Percentiles rank a stretch among this genome's conserved stretches.
Conservation (phyloP, 2,113 vertebrate genomes). For the Fregetta grallaria region DNA sequence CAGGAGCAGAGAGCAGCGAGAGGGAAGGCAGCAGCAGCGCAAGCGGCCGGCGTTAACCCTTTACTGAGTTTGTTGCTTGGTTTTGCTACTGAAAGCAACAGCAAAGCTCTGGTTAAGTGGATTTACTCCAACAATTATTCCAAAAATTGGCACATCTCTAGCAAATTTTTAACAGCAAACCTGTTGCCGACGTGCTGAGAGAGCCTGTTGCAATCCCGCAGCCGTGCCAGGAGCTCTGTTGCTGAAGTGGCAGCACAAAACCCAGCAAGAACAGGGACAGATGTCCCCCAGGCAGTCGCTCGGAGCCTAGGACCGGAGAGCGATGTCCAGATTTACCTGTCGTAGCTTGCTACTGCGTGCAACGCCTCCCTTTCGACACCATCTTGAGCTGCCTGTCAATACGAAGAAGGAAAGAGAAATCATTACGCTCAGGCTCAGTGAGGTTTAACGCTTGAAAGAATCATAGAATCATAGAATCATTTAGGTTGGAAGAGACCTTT, state of each 20-base stretch:
- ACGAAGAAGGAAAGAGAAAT: not conserved
- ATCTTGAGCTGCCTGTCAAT: not conserved
- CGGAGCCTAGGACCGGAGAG: fast-evolving
- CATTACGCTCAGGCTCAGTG: fast-evolving
- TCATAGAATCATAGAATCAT: too few relatives aligned
- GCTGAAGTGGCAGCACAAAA: not conserved
- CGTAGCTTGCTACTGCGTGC: fast-evolving
- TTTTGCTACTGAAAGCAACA: fast-evolving
- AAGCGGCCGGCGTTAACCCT: not conserved
- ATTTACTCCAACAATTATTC: too few relatives aligned
- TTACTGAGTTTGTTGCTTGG: not conserved
- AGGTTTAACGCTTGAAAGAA: not conserved
- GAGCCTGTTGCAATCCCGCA: not conserved
- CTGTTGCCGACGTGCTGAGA: fast-evolving
- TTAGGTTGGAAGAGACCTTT: too few relatives aligned
- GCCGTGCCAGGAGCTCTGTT: not conserved
- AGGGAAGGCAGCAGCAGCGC: not conserved
- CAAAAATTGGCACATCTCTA: fast-evolving
- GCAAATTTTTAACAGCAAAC: not conserved
- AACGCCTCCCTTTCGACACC: not conserved
- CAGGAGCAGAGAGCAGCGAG: not conserved
- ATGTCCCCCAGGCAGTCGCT: fast-evolving
- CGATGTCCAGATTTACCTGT: not conserved
- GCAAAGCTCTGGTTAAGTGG: not conserved
- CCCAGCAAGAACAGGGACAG: not conserved